Base-by-base conservation (phyloP, 2,797 vertebrate species). In the Xerus rutilus region DNA sequence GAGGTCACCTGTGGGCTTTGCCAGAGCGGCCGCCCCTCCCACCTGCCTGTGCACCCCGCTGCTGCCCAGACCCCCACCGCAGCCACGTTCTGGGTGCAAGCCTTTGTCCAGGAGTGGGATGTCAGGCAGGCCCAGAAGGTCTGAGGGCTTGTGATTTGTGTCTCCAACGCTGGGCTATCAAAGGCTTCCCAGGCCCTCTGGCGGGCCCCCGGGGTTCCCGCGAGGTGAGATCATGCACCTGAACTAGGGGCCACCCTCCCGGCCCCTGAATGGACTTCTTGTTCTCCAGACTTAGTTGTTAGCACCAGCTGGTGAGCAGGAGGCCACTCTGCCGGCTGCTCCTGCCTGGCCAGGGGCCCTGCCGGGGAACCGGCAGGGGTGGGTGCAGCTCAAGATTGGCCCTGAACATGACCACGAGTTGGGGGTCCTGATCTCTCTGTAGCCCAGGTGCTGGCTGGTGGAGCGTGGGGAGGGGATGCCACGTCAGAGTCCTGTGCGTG, bases 201-300 rank as follows among this genome's bases (percentile, higher is more conserved):
- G 98, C 98, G 98, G 76, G 64, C 87, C 97, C 72, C 49, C 62
- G 97, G 96, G 98, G 97, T 98, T 98, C 98, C 98, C 96, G 74
- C 65, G 94, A 96, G 97, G 97, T 98, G 98, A 98, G 98, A 96
- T 98, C 98, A 98, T 96, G 96, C 94, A 98, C 98, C 98, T 98
- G 98, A 97, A 97, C 49, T 4, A 97, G 97, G 79, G 97, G 97
- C 97, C 70, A 76, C 98, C 98, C 59, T 96, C 97, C 95, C 87
- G 83, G 93, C 0, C 93, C 92, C 91, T 98, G 98, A 98, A 98
- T 98, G 97, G 95, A 88, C 87, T 84, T 96, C 98, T 98, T 98
- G 98, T 98, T 98, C 98, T 98, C 97, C 64, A 86, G 65, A 96
- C 97, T 95, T 14, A n/a, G 95, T 72, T 97, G 96, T 97, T 96